Conservation (phyloP, 2,113 vertebrate genomes). For the Pollachius pollachius region DNA sequence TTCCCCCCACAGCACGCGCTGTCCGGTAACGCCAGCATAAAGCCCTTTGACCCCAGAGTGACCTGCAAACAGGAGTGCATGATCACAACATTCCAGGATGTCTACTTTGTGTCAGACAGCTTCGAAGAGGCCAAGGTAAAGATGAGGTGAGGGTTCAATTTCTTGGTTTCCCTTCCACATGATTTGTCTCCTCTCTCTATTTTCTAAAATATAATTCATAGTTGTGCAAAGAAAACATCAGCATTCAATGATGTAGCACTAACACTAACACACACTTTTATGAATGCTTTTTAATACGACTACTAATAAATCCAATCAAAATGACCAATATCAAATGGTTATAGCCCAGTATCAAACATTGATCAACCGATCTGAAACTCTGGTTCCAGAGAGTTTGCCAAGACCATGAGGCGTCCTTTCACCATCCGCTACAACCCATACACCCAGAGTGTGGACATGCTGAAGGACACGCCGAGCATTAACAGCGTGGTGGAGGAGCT, state of each 20-base stretch:
- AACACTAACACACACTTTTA: no score
- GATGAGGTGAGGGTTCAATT: slow-evolving; percentile 81
- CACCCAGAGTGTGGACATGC: slow-evolving; percentile 88
- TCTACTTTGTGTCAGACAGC: slow-evolving; percentile 93
- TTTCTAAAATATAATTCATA: neutral
- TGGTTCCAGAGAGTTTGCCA: slow-evolving; percentile 88
- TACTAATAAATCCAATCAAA: no score
- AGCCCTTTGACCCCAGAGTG: slow-evolving; percentile 88
- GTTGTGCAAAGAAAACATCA: no score
- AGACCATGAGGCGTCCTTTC: slow-evolving; percentile 96
- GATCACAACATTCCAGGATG: slow-evolving; percentile 94
- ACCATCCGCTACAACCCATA: slow-evolving; percentile 94
- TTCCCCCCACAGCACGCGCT: slow-evolving; percentile 79
- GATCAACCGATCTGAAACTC: neutral
- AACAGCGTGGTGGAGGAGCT: slow-evolving; percentile 87
- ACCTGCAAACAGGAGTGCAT: slow-evolving; percentile 92
- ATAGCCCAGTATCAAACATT: neutral
- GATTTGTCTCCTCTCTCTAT: no score
- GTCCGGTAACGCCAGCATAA: slow-evolving; percentile 85
- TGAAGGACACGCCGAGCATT: slow-evolving; percentile 89
- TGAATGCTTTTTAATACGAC: no score
- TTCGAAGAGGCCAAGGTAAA: slow-evolving; percentile 96
- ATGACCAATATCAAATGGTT: neutral
- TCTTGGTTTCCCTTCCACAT: no score
- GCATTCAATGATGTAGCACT: no score